phyloP scores from a whole-genome alignment of 1,140 invertebrate genomes.

The Drosophila funebris region DNA sequence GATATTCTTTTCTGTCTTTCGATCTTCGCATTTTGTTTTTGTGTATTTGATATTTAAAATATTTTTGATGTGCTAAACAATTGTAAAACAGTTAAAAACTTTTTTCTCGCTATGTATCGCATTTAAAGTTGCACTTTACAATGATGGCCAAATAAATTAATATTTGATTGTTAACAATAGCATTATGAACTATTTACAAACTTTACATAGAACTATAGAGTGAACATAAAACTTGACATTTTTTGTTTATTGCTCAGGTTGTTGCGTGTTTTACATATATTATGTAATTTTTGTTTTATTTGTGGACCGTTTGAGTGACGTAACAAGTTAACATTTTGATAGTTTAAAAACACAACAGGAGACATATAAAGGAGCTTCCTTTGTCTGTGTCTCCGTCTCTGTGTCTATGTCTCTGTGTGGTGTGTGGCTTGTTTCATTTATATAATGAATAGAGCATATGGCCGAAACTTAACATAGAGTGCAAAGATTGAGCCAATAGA shows the following conservation, averaged over 20 bases:
- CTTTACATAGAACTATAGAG: constrained; percentile 29
- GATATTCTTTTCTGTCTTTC: constrained; percentile 36
- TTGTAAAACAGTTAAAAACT: constrained; percentile 46
- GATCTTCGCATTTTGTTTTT: constrained; percentile 11
- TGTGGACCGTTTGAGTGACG: constrained; percentile 49
- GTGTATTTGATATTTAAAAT: constrained; percentile 58
- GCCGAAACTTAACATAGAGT: constrained; percentile 32
- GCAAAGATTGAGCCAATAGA: constrained; percentile 39
- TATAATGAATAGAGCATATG: constrained; percentile 20
- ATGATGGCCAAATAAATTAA: constrained; percentile 34
- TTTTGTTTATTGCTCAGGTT: constrained; percentile 35
- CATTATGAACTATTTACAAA: constrained; percentile 45
- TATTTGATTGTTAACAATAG: constrained; percentile 37
- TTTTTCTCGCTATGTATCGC: constrained; percentile 24
- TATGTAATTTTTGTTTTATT: constrained; percentile 6
- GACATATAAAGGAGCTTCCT: neutral
- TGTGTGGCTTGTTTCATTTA: neutral
- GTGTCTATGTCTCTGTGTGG: neutral
- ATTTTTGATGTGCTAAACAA: constrained; percentile 63
- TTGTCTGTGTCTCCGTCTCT: neutral
- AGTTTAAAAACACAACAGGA: constrained; percentile 16
- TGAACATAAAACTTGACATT: constrained; percentile 33
- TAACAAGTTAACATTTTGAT: constrained; percentile 28
- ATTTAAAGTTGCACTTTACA: constrained; percentile 32
- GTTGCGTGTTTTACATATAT: constrained; percentile 11